Evolutionary conservation across 2,113 vertebrate species (phyloP), one percentile per base, ranked within the genome.

Genomic region (Podarcis muralis): DNA sequence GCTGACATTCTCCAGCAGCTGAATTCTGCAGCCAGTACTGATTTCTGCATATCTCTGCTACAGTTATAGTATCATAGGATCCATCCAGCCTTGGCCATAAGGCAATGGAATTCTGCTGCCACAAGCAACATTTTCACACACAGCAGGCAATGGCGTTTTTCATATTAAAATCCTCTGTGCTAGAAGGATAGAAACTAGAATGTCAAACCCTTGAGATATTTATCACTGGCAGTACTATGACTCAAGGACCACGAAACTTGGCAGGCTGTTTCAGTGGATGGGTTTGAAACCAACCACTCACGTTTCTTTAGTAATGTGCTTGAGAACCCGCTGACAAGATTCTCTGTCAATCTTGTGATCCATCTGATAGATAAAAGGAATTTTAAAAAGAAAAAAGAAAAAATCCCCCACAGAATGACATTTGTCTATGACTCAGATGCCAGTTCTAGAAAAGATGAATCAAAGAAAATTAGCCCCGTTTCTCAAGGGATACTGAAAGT

Each of bases 151-250:
- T 23, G 68, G 62, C n/a, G 85, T 40, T 87, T 91, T 3, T 76
- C 90, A 86, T 72, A 90, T 93, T 93, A 92, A 92, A 90, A 92
- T 93, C 94, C 95, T 93, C 87, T 87, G 59, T 80, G 91, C 93
- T 4, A 12, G 43, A 90, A 96, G 96, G 96, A 97, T 95, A 6
- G 96, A 97, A 97, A 97, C 92, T 95, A 18, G 80, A 96, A 77
- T 80, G 30, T 40, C 57, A 83, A 88, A 88, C 74, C 13, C 74
- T 71, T 91, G 93, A 96, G 97, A 97, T 97, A 96, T 92, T 95
- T 97, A 97, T 97, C 97, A 95, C 95, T 96, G 96, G 94, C 94
- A 95, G 94, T 93, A 93, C 32, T 94, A 82, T 97, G 97, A 97
- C 96, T 97, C 96, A 97, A 95, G 95, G 96, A 91, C 57, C 94